Percentiles rank a stretch among this genome's conserved stretches.
Conservation (phyloP, 2,888 invertebrate genomes). For the Cistogaster globosa region DNA sequence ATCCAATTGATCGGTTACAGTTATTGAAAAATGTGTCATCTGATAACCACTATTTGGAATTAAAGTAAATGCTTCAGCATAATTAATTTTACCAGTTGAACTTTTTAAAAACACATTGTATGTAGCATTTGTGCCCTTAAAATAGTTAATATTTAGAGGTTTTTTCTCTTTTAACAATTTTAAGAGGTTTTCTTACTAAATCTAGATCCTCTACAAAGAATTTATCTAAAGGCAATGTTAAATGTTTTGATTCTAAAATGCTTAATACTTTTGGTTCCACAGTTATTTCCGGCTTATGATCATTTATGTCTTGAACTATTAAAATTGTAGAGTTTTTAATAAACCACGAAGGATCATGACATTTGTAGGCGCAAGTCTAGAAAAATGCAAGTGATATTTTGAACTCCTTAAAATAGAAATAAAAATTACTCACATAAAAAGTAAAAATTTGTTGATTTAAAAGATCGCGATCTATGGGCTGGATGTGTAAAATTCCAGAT, state of each 20-base stretch:
- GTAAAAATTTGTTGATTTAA: slow-evolving; percentile 83
- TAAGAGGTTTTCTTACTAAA: slow-evolving; percentile 80
- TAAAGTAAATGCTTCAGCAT: slow-evolving; percentile 85
- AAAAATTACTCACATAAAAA: slow-evolving; percentile 75
- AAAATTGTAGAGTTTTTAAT: slow-evolving; percentile 82
- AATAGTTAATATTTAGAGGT: not conserved
- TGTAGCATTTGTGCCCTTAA: slow-evolving; percentile 85
- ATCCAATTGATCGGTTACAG: slow-evolving; percentile 85
- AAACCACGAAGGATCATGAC: slow-evolving; percentile 77
- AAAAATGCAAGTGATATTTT: not conserved
- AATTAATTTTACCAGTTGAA: slow-evolving; percentile 73
- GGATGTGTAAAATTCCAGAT: slow-evolving; percentile 73
- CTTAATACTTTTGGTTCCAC: slow-evolving; percentile 79
- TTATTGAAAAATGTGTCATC: slow-evolving; percentile 85
- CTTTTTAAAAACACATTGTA: slow-evolving; percentile 83
- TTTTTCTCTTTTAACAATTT: too few species aligned
- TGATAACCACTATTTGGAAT: slow-evolving; percentile 86
- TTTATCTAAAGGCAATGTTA: slow-evolving; percentile 83
- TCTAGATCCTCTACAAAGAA: slow-evolving; percentile 85
- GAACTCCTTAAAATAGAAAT: not conserved
- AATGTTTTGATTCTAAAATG: slow-evolving; percentile 85
- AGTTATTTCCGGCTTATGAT: slow-evolving; percentile 86
- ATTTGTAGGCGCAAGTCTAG: slow-evolving; percentile 84
- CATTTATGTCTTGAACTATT: slow-evolving; percentile 86
- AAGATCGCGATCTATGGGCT: slow-evolving; percentile 83